Base-by-base conservation (phyloP, 2,888 invertebrate species). In the Rosalia funebris region DNA sequence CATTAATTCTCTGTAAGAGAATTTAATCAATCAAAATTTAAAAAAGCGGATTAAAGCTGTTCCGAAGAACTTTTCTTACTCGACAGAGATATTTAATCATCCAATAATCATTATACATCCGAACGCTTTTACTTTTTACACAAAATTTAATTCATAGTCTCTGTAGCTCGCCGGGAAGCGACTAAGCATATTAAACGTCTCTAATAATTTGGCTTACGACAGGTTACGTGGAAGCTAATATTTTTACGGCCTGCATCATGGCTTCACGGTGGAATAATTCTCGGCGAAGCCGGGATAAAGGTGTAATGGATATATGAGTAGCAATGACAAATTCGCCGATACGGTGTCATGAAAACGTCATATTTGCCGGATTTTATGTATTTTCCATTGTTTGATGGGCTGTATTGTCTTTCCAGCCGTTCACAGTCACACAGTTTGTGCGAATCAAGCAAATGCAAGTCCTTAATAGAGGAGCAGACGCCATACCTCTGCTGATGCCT, bases 351-450 rank as follows among this genome's bases (percentile, higher is more conserved):
- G 60, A 48, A 59, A 60, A 65, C 62, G 63, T 70, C 66, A 68
- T 70, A 74, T 72, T 72, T 71, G 68, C 59, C 71, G 71, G 70
- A 70, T 74, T 74, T 71, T 73, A 70, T 75, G 70, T 66, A 71
- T 61, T 63, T 57, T 62, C 68, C 68, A 73, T 76, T 78, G 77
- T 75, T 73, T 60, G 67, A 55, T 65, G 70, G 25, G 62, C 68
- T 71, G 69, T 70, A 74, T 73, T 67, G 69, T 68, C 66, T 67
- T 64, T 25, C 19, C 39, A 31, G 50, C 61, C 63, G 59, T 64
- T 67, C 68, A 63, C 69, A 72, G 74, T 76, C 72, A 76, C 77
- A 75, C 75, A 75, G 71, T 75, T 74, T 73, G 72, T 75, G 75
- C 75, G 73, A 74, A 73, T 68, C 72, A 66, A 65, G 69, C 66